phyloP scores from a whole-genome alignment of 2,888 invertebrate genomes.

The Chesias legatella region DNA sequence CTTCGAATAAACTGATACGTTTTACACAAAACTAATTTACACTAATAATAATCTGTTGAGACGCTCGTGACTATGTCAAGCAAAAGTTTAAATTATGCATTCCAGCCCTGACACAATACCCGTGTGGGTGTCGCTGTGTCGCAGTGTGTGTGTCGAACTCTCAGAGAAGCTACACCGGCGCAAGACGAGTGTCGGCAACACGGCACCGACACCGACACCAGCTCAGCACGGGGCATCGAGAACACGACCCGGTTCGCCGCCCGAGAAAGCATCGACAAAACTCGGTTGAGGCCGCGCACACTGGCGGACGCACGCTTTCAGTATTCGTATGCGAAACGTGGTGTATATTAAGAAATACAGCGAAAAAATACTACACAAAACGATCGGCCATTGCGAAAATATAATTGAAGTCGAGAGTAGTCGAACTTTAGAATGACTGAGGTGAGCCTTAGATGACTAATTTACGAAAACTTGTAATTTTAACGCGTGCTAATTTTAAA shows the following conservation, averaged over 20 bases:
- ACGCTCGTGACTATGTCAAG: background rate
- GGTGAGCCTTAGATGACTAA: no score
- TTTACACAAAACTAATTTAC: no score
- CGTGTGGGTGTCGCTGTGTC: slow-evolving; percentile 43
- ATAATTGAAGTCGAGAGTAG: slow-evolving; percentile 14
- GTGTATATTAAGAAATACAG: slow-evolving; percentile 45
- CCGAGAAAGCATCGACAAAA: slow-evolving; percentile 80
- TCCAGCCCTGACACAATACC: slow-evolving; percentile 58
- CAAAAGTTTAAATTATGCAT: slow-evolving; percentile 3
- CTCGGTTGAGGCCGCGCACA: slow-evolving; percentile 77
- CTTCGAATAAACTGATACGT: no score
- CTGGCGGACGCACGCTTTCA: slow-evolving; percentile 70
- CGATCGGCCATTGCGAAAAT: slow-evolving; percentile 38
- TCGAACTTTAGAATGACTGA: no score
- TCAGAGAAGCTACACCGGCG: slow-evolving; percentile 34
- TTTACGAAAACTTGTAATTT: no score
- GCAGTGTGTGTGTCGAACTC: slow-evolving; percentile 46
- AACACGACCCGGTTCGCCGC: slow-evolving; percentile 78
- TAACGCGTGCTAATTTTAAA: no score
- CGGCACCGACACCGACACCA: slow-evolving; percentile 35
- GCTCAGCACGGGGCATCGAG: slow-evolving; percentile 68
- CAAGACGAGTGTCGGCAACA: slow-evolving; percentile 19
- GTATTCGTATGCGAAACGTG: slow-evolving; percentile 58
- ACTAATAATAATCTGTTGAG: no score
- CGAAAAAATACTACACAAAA: slow-evolving; percentile 41